phyloP scores from a whole-genome alignment of 2,113 vertebrate genomes.

The Pyxicephalus adspersus region DNA sequence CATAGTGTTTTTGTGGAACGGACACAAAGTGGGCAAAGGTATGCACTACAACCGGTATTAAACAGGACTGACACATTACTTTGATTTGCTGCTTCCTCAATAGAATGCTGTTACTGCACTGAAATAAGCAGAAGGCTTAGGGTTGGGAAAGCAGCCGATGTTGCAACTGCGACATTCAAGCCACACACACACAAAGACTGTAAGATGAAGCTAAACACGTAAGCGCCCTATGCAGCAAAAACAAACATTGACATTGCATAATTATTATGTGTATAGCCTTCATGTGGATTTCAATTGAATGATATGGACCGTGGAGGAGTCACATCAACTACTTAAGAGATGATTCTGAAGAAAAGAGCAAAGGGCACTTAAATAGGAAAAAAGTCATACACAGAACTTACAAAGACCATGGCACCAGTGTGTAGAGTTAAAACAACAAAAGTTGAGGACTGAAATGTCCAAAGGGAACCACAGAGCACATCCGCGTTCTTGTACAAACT shows the following conservation, averaged over 20 bases:
- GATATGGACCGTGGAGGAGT: not conserved
- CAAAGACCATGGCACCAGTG: constrained; percentile 45
- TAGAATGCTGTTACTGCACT: not conserved
- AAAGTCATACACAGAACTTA: not conserved
- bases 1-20: no score
- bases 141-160: not conserved
- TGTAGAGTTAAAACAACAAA: not conserved
- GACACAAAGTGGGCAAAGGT: no score
- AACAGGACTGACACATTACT: no score
- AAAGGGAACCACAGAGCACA: not conserved
- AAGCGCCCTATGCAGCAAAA: no score
- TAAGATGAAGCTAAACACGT: no score
- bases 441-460: not conserved
- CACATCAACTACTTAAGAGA: not conserved
- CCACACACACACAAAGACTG: no score
- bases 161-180: no score
- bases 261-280: not conserved
- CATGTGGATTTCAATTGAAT: not conserved
- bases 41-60: no score
- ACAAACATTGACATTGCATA: not conserved
- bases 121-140: not conserved
- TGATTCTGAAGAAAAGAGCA: not conserved
- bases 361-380: constrained; percentile 45
- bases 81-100: not conserved
- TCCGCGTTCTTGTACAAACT: not conserved